phyloP scores from a whole-genome alignment of 2,797 vertebrate species.

The Squalus acanthias region DNA sequence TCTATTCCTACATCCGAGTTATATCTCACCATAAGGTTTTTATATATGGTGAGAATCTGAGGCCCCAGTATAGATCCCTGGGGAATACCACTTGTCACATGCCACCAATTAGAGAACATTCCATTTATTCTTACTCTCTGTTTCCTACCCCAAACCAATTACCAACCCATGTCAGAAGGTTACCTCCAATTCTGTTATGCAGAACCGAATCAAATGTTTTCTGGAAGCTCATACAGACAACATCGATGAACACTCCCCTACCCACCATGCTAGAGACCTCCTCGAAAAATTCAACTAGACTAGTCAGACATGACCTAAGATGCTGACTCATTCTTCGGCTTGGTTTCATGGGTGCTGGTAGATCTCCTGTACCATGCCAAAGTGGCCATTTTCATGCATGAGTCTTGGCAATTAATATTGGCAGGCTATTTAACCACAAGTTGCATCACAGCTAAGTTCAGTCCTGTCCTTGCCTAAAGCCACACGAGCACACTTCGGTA shows the following conservation, averaged over 20 bases:
- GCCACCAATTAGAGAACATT: neutral
- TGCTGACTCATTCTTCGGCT: neutral
- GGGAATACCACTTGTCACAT: neutral
- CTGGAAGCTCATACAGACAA: neutral
- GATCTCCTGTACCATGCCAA: neutral
- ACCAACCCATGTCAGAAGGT: neutral
- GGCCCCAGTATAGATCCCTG: neutral
- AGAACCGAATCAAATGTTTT: neutral
- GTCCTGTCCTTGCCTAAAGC: neutral
- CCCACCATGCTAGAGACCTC: neutral
- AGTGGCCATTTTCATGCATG: neutral
- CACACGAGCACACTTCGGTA: neutral
- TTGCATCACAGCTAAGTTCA: neutral
- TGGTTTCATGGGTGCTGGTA: neutral
- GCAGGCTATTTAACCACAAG: neutral
- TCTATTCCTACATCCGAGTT: neutral
- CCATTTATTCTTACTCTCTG: neutral
- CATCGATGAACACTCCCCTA: neutral
- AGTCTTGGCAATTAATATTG: neutral
- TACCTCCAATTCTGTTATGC: neutral
- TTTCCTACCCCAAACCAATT: neutral
- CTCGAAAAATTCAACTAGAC: neutral
- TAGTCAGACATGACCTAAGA: neutral
- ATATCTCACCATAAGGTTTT: neutral
- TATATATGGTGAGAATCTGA: neutral